Conservation (phyloP, 2,113 vertebrate species). For the Craseonycteris thonglongyai region DNA sequence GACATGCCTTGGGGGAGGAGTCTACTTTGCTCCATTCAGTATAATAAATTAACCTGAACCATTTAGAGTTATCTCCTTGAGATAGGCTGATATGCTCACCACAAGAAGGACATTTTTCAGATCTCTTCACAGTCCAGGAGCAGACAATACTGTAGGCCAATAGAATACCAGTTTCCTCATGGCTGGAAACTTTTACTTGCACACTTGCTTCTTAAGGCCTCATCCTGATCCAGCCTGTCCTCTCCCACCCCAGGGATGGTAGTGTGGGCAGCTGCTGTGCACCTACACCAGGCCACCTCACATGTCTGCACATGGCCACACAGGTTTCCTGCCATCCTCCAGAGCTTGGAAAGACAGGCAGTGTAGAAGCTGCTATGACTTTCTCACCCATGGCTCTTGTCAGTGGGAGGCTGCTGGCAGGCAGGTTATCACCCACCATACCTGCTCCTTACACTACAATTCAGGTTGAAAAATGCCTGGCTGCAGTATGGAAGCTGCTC, state of each 20-base stretch:
- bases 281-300: background rate
- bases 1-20: background rate
- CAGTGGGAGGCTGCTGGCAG: background rate
- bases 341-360: background rate
- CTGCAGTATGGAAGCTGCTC: background rate
- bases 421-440: background rate
- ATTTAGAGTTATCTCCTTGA: constrained; percentile 19
- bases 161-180: background rate
- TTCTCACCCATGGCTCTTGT: background rate
- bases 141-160: background rate
- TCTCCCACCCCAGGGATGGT: background rate
- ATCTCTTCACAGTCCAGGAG: background rate
- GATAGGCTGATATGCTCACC: background rate
- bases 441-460: background rate
- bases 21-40: background rate
- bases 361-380: background rate
- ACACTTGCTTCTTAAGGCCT: background rate
- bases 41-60: constrained; percentile 17
- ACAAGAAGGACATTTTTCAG: background rate
- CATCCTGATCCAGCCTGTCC: background rate
- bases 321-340: background rate
- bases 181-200: background rate
- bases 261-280: background rate
- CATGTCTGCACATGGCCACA: background rate
- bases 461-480: background rate